Evolutionary conservation across 2,797 vertebrate species (phyloP).

Genomic region (Acanthurus lineatus): DNA sequence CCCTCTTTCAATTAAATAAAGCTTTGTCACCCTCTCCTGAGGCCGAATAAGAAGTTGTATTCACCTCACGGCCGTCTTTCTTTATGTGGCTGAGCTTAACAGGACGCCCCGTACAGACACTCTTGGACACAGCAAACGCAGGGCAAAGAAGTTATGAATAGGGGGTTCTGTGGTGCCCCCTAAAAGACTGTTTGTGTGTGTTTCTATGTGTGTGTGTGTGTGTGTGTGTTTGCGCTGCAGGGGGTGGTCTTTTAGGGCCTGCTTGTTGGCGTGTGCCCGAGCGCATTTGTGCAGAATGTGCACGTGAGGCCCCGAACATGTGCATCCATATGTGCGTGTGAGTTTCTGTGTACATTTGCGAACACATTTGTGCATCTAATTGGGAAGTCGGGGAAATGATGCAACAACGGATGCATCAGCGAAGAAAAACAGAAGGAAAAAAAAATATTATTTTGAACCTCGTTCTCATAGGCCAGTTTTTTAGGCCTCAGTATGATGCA

Average conservation of each 20-base stretch:
- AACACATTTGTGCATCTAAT: background rate
- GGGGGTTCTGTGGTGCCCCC: conserved; percentile 72
- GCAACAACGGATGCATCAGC: background rate
- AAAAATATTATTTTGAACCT: background rate
- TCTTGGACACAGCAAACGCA: conserved; percentile 71
- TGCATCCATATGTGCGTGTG: conserved; percentile 15
- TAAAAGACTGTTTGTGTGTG: conserved; percentile 59
- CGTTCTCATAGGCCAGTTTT: background rate
- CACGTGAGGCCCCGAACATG: conserved; percentile 51
- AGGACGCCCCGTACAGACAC: conserved; percentile 76
- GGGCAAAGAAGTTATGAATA: conserved; percentile 71
- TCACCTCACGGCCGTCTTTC: conserved; percentile 76
- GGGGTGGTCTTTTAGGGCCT: conserved; percentile 49
- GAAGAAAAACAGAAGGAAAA: too few relatives aligned
- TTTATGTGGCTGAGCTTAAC: conserved; percentile 68
- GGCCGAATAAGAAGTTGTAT: conserved; percentile 63
- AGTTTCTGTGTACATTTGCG: background rate
- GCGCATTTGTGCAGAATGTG: conserved; percentile 42
- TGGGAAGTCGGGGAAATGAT: background rate
- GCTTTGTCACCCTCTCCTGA: conserved; percentile 71
- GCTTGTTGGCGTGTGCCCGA: conserved; percentile 46
- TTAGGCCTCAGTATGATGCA: background rate
- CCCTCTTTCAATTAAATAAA: conserved; percentile 58
- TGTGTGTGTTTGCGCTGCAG: conserved; percentile 45
- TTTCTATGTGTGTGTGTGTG: conserved; percentile 24